phyloP scores from a whole-genome alignment of 2,797 vertebrate species.

The Alosa sapidissima region DNA sequence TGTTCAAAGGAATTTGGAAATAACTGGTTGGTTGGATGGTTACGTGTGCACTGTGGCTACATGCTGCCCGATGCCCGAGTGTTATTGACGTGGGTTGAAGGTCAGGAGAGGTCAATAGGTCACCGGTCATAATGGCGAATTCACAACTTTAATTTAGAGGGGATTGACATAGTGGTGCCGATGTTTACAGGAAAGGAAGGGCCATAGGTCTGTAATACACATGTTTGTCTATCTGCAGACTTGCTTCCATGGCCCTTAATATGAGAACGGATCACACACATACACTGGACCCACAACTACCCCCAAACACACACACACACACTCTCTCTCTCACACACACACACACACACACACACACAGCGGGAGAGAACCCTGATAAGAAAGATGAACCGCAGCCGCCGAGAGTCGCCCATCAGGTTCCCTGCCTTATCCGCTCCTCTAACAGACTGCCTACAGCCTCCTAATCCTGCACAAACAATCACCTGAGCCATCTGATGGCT shows the following conservation, averaged over 20 bases:
- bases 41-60: not conserved
- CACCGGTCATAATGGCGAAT: constrained; percentile 12
- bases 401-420: constrained; percentile 57
- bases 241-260: constrained; percentile 10
- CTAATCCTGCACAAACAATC: constrained; percentile 71
- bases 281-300: constrained; percentile 47
- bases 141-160: not conserved
- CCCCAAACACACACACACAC: constrained; percentile 17
- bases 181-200: constrained; percentile 12
- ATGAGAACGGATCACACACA: constrained; percentile 49
- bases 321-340: constrained; percentile 27
- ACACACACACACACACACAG: constrained; percentile 30
- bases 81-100: constrained; percentile 26
- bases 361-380: constrained; percentile 55
- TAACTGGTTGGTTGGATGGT: constrained; percentile 16
- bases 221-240: constrained; percentile 22
- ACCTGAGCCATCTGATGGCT: constrained; percentile 58
- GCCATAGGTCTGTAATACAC: not conserved
- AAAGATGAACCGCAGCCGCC: constrained; percentile 59
- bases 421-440: constrained; percentile 49
- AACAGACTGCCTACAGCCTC: constrained; percentile 56
- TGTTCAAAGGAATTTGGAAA: constrained; percentile 23
- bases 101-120: constrained; percentile 25
- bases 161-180: not conserved
- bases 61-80: not conserved